Base-by-base conservation (phyloP, 1,140 invertebrate genomes). In the Listronotus bonariensis region DNA sequence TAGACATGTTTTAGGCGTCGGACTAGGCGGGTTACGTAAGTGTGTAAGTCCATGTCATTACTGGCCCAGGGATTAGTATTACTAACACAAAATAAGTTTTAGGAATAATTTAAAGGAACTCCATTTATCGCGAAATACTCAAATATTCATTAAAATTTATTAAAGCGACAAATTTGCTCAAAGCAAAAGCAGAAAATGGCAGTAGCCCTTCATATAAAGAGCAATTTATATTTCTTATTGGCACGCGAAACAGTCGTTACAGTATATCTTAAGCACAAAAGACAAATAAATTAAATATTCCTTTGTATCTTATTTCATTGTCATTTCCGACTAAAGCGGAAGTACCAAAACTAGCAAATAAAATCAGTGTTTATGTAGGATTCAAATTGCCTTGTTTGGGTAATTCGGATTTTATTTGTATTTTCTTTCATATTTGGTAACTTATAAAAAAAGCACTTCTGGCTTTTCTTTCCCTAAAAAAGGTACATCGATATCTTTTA, bases 201-300 rank as follows among this genome's bases (percentile, higher is more conserved):
- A 54, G 26, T n/a, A 42, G 53, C 53, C 61, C 46, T 64, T 55
- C 52, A 46, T 64, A 64, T 49, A 56, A 38, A 59, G 53, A 52
- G 52, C 61, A 56, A 64, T 64, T 56, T 64, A 52, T 56, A 64
- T 64, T 64, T 49, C 61, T 55, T 64, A 64, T 64, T 64, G 61
- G 61, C 61, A 64, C 61, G 61, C 61, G 53, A 64, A 56, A 49
- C 45, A 48, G 61, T 64, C 53, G 56, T 64, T 64, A 64, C 61
- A 46, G 43, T 64, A 64, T 64, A 64, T 64, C 46, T 56, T 36
- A 10, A 38, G 61, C 18, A 64, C 43, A 40, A 49, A 52, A 56
- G 61, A 64, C 61, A 56, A 48, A 64, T 55, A 64, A 64, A 64
- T 64, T 64, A 64, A 64, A 55, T 64, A 53, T 64, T 51, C 61